Evolutionary conservation across 2,113 vertebrate genomes (phyloP), one percentile per base, ranked within the genome.

Genomic region (Sebastes fasciatus): DNA sequence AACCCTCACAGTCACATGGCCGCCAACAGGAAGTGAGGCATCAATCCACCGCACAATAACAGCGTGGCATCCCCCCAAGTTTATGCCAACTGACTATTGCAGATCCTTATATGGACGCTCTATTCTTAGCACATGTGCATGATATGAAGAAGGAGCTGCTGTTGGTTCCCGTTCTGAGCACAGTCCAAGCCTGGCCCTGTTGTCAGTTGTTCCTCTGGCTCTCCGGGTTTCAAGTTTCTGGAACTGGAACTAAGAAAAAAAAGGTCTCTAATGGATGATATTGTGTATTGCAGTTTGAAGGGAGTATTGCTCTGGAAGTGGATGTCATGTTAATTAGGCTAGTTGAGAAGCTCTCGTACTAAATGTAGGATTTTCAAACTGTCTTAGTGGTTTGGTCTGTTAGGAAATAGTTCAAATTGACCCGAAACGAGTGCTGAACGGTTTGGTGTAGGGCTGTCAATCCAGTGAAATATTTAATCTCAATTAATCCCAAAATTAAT

Each of bases 41-140:
- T 89, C 66, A 72, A 12, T 89, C 74, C 23, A 23, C 63, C 9
- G 40, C 68, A 63, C 67, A 74, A 43, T 63, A 74, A 82, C 79
- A 74, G 73, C 13, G 42, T 76, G 79, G 88, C 84, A 48, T 81
- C 80, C 85, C 86, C 74, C 65, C 23, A 67, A 83, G 85, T 89
- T 87, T 55, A 79, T 62, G 69, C 77, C 88, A 42, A 63, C 69
- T 42, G 85, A 67, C 89, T 79, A 77, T 74, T 12, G 17, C 69
- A 88, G 79, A 52, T 88, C 91, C 92, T 82, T 89, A 79, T 80
- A 89, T 77, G 91, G 92, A 63, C 1, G 5, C 77, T 90, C 92
- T 92, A 92, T 93, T 94, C 85, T 92, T 89, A 92, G 89, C 61
- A 58, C 75, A 49, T 73, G 81, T 77, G 80, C 55, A 46, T 58